Evolutionary conservation across 2,113 vertebrate genomes (phyloP).

Genomic region (Antigone vipio): DNA sequence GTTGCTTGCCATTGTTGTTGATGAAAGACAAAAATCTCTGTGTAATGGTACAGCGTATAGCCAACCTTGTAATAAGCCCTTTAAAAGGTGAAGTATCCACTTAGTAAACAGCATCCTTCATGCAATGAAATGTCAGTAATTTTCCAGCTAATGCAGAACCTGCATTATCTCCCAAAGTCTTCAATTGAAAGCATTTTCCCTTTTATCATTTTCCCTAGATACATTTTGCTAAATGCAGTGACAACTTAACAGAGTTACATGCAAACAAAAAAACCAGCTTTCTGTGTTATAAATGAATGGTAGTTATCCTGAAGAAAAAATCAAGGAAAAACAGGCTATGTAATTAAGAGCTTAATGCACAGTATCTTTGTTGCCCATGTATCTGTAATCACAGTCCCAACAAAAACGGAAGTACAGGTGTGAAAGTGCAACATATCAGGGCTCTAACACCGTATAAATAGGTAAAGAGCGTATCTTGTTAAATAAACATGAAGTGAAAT

Average conservation of each 20-base stretch:
- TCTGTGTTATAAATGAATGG: neutral
- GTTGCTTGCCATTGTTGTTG: constrained; percentile 43
- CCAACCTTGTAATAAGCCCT: constrained; percentile 56
- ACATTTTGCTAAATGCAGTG: neutral
- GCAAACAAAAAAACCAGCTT: constrained; percentile 14
- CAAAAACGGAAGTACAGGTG: neutral
- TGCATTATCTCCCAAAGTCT: constrained; percentile 25
- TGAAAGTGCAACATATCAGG: neutral
- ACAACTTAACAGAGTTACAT: constrained; percentile 19
- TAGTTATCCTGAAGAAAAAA: neutral
- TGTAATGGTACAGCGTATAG: constrained; percentile 7
- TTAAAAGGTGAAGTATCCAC: constrained; percentile 68
- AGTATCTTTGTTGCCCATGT: neutral
- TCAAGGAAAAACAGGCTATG: neutral
- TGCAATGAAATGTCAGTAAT: constrained; percentile 57
- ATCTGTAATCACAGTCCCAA: neutral
- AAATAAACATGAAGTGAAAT: neutral
- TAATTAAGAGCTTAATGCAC: constrained; percentile 23
- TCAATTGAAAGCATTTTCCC: constrained; percentile 17
- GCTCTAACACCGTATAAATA: neutral
- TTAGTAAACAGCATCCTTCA: constrained; percentile 62
- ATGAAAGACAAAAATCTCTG: constrained; percentile 61
- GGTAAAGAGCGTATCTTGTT: neutral
- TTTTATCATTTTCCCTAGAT: neutral
- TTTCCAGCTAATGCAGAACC: constrained; percentile 54